phyloP scores from a whole-genome alignment of 2,888 invertebrate species.

The Oxytorus armatus region DNA sequence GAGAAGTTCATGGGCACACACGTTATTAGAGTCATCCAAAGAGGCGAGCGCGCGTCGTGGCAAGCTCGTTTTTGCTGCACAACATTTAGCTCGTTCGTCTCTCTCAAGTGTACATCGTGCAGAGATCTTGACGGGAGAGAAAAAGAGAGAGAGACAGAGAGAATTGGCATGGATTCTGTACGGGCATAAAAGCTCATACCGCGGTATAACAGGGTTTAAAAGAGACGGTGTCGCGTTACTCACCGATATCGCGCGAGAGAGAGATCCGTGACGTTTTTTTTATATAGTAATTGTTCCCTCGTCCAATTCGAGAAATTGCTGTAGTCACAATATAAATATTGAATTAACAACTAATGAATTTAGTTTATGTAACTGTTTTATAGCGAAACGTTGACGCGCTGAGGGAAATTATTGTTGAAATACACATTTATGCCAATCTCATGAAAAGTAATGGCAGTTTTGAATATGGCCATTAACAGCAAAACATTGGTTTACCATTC shows the following conservation, averaged over 20 bases:
- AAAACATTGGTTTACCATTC: too few species aligned
- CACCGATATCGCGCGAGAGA: conserved; percentile 8
- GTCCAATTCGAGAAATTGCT: neutral
- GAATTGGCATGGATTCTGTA: conserved; percentile 60
- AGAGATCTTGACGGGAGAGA: neutral
- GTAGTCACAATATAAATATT: neutral
- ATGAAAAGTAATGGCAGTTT: too few species aligned
- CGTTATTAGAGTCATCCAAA: conserved; percentile 65
- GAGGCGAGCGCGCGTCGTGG: conserved; percentile 24
- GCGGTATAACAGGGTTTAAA: conserved; percentile 35
- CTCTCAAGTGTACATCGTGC: conserved; percentile 39
- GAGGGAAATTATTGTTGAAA: too few species aligned
- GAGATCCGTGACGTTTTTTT: conserved; percentile 14
- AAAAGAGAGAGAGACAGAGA: conserved; percentile 25
- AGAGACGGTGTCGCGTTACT: conserved; percentile 60
- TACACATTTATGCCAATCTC: too few species aligned
- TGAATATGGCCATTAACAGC: too few species aligned
- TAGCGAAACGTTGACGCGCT: too few species aligned
- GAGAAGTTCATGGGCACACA: conserved; percentile 66
- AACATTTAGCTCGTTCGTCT: conserved; percentile 59
- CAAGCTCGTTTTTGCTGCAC: conserved; percentile 29
- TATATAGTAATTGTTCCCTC: conserved; percentile 10
- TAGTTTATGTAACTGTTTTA: neutral
- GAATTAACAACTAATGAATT: too few species aligned
- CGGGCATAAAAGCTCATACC: conserved; percentile 42